Conservation (phyloP, 1,140 invertebrate species). For the Drosophila lacteicornis region DNA sequence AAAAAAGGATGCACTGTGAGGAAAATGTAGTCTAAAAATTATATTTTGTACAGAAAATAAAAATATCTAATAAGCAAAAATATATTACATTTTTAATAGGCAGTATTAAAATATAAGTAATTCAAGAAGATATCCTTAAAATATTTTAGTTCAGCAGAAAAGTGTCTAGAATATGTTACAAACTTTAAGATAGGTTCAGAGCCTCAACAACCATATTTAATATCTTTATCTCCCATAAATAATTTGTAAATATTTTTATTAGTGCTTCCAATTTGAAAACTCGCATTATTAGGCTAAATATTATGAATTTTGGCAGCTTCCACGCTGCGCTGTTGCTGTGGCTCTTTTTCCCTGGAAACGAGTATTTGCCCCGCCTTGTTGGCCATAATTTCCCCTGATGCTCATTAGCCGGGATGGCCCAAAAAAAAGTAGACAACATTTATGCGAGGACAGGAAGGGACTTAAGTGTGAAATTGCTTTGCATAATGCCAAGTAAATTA, state of each 20-base stretch:
- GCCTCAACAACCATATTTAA: neutral
- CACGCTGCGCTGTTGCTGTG: constrained; percentile 13
- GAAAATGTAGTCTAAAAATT: constrained; percentile 22
- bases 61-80: neutral
- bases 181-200: neutral
- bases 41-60: neutral
- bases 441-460: constrained; percentile 55
- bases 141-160: neutral
- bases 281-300: constrained; percentile 63
- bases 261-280: constrained; percentile 10
- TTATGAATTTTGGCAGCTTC: constrained; percentile 66
- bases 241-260: neutral
- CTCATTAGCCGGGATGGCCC: constrained; percentile 62
- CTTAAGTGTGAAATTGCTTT: constrained; percentile 75
- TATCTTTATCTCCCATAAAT: neutral
- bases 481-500: constrained; percentile 74
- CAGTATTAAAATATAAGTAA: neutral
- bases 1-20: constrained; percentile 9
- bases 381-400: constrained; percentile 70
- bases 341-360: neutral
- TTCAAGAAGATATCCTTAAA: neutral
- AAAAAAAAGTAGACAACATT: constrained; percentile 46
- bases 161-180: too few relatives aligned
- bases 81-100: too few relatives aligned
- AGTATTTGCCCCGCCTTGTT: constrained; percentile 26